A percentile compares a stretch with the other conserved stretches of the same genome.
Conservation (phyloP, 2,113 vertebrate genomes). For the Notothenia rossii region DNA sequence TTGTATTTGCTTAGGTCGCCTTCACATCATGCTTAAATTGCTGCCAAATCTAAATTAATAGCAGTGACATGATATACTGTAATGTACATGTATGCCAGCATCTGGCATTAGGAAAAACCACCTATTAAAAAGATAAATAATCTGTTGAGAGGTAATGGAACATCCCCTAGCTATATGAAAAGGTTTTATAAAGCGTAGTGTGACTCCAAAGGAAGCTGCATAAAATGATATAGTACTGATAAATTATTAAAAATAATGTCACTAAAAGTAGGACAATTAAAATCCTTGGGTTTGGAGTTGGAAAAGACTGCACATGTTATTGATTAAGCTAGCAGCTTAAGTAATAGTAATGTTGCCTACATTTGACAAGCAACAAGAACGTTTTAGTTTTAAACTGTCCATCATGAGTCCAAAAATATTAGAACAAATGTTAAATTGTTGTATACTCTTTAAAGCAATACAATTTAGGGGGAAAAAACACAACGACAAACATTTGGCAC, state of each 20-base stretch:
- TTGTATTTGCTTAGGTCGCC: background rate
- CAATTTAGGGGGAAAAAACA: no score
- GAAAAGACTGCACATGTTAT: no score
- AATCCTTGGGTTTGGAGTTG: no score
- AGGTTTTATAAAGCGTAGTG: no score
- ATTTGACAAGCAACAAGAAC: background rate
- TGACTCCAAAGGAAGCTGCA: background rate
- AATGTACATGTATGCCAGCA: background rate
- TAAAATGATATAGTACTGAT: no score
- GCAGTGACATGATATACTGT: background rate
- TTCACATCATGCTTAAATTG: slow-evolving; percentile 6
- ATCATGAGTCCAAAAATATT: background rate
- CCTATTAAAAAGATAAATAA: no score
- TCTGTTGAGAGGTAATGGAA: no score
- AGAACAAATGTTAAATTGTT: background rate
- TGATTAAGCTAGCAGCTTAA: background rate
- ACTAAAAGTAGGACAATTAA: no score
- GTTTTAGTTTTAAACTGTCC: background rate
- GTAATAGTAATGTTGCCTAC: background rate
- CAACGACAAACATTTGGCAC: no score
- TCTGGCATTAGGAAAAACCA: background rate
- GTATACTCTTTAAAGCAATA: no score
- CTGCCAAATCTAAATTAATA: background rate
- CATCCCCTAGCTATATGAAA: no score
- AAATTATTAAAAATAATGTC: no score